Evolutionary conservation across 2,797 vertebrate species (phyloP).

Genomic region (Aulostomus chinensis): DNA sequence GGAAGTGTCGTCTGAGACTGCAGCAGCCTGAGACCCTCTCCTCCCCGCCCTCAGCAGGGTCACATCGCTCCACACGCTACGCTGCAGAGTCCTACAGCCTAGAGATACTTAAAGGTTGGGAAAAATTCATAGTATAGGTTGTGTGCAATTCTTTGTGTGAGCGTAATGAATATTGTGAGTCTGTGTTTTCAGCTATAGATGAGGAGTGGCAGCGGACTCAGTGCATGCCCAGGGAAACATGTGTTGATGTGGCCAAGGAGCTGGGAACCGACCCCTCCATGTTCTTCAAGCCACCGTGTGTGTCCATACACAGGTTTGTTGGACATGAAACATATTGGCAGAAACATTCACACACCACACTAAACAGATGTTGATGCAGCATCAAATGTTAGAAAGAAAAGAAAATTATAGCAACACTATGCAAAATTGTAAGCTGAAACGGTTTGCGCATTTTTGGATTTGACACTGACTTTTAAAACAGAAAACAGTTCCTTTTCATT

Average conservation of each 20-base stretch:
- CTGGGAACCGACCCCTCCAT: conserved; percentile 87
- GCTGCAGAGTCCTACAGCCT: conserved; percentile 91
- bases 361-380: too few species aligned
- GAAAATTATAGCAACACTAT: too few species aligned
- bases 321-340: background rate
- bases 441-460: too few species aligned
- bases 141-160: background rate
- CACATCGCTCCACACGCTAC: conserved; percentile 93
- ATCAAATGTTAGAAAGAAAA: too few species aligned
- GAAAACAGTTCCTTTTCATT: too few species aligned
- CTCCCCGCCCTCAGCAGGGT: conserved; percentile 63
- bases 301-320: conserved; percentile 86
- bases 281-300: conserved; percentile 97
- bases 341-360: background rate
- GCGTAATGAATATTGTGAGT: background rate
- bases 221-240: conserved; percentile 93
- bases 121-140: background rate
- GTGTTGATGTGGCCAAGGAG: conserved; percentile 93
- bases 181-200: conserved; percentile 84
- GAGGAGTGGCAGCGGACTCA: conserved; percentile 97
- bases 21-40: conserved; percentile 74
- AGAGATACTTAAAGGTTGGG: conserved; percentile 89
- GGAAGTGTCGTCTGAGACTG: conserved; percentile 90
- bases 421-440: too few species aligned
- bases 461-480: too few species aligned